A percentile compares a stretch with the other conserved stretches of the same genome.
These are phyloP conservation scores for Drosophila pseudoobscura DNA, from an alignment of 1,140 invertebrate species.

Conservation along the genomic window DNA sequence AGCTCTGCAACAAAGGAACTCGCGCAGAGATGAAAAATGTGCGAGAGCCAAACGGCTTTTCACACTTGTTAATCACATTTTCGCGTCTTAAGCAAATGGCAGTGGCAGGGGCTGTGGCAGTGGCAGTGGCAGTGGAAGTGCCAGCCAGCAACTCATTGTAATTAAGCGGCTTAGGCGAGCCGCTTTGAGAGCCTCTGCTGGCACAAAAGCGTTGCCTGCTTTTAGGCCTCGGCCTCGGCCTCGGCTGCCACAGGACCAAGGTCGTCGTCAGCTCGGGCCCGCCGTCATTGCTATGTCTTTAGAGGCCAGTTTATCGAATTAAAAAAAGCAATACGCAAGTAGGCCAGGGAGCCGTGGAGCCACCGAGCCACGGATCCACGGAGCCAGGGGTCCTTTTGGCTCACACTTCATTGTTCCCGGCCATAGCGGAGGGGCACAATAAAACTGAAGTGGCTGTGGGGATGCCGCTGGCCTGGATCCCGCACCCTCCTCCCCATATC, in stretches of 20 bases:
- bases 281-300: conserved; percentile 45
- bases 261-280: conserved; percentile 37
- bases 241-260: conserved; percentile 53
- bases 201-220: conserved; percentile 70
- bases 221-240: conserved; percentile 56
- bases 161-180: conserved; percentile 72
- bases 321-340: conserved; percentile 62
- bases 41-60: conserved; percentile 62
- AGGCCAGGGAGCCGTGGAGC: background rate
- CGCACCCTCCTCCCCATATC: background rate
- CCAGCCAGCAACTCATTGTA: conserved; percentile 63
- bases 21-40: conserved; percentile 45
- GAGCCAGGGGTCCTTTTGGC: conserved; percentile 13
- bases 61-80: conserved; percentile 82
- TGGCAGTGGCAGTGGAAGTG: background rate
- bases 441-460: conserved; percentile 71
- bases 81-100: conserved; percentile 74
- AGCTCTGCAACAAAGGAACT: conserved; percentile 36
- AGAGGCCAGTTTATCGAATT: conserved; percentile 79
- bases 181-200: conserved; percentile 42
- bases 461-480: background rate
- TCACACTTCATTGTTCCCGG: conserved; percentile 71
- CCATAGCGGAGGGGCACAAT: conserved; percentile 47
- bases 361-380: background rate
- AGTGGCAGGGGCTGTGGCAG: no score